Percentiles rank a stretch among this genome's conserved stretches.
phyloP scores from a whole-genome alignment of 2,113 vertebrate genomes.

The Actinemys pallida region DNA sequence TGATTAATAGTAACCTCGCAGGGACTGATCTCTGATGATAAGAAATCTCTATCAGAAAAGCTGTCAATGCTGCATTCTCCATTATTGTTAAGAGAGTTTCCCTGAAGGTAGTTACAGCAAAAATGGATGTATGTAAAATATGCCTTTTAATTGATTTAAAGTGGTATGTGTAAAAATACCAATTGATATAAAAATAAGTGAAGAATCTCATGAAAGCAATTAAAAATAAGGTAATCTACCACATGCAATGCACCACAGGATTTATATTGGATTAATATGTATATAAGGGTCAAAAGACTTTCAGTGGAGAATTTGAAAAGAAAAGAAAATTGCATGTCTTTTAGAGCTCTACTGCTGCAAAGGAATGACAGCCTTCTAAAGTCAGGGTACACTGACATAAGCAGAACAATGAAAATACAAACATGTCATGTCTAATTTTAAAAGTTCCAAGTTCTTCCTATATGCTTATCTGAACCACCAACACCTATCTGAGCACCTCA shows the following conservation, averaged over 20 bases:
- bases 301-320: background rate
- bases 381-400: too few relatives aligned
- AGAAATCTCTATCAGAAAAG: background rate
- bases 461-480: too few relatives aligned
- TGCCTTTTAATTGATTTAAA: background rate
- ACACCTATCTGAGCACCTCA: too few relatives aligned
- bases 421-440: too few relatives aligned
- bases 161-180: background rate
- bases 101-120: background rate
- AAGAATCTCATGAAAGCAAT: background rate
- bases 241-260: background rate
- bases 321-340: background rate
- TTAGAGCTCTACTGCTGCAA: too few relatives aligned
- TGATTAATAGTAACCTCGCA: constrained; percentile 22
- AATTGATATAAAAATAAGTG: background rate
- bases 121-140: background rate
- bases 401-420: too few relatives aligned
- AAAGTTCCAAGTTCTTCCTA: too few relatives aligned
- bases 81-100: background rate
- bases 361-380: too few relatives aligned
- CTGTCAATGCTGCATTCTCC: background rate
- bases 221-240: background rate
- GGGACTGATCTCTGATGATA: constrained; percentile 7
- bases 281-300: background rate
- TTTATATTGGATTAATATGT: constrained; percentile 4